Conservation (phyloP, 2,113 vertebrate species). For the Vombatus ursinus region DNA sequence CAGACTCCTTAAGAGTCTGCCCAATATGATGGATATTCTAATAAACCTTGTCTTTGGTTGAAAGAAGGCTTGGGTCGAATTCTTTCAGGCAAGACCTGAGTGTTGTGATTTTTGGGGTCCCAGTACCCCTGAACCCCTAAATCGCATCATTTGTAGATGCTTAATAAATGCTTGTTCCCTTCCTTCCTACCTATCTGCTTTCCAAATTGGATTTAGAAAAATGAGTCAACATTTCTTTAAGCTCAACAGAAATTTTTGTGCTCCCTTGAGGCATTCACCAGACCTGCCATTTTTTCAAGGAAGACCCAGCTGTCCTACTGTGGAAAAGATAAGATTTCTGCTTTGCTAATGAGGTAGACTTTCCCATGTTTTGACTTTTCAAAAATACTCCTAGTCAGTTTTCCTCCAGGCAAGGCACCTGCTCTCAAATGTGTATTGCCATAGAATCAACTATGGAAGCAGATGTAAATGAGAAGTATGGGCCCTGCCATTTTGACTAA, state of each 20-base stretch:
- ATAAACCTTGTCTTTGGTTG: no score
- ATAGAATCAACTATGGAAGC: background rate
- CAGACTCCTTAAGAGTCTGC: no score
- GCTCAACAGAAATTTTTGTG: background rate
- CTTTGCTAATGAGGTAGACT: background rate
- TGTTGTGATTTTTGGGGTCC: no score
- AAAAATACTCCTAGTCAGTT: background rate
- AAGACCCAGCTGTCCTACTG: background rate
- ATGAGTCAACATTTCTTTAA: background rate
- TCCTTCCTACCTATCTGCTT: background rate
- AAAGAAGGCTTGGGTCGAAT: no score
- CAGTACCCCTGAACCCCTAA: no score
- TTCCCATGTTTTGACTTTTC: background rate
- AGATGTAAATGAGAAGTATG: background rate
- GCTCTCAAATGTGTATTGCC: background rate
- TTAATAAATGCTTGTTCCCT: background rate
- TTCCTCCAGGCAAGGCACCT: background rate
- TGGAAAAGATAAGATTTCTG: background rate
- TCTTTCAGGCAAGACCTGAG: no score
- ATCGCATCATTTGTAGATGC: no score
- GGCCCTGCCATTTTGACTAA: background rate
- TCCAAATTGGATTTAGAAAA: background rate
- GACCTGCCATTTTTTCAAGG: background rate
- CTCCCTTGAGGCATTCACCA: background rate
- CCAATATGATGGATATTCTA: no score